Base-by-base conservation (phyloP, 2,113 vertebrate genomes). In the Ameiurus melas region DNA sequence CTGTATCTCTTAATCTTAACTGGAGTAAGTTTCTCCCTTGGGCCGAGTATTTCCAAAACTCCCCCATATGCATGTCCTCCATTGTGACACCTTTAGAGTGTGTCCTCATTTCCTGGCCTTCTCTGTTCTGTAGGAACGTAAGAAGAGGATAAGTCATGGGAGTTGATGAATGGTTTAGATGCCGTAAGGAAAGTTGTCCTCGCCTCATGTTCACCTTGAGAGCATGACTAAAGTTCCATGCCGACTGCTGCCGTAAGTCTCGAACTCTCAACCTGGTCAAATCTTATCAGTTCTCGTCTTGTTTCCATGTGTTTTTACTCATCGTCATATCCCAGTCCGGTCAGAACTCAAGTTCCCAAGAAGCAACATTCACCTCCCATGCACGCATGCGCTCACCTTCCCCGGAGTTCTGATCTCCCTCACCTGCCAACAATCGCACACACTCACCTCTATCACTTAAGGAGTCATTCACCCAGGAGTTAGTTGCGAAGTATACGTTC, bases 81-180 rank as follows among this genome's bases (percentile, higher is more conserved):
- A 82, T 2, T 60, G 80, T 82, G 80, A 39, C 57, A 60, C 20
- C 30, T 60, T 82, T 39, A 82, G 9, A 60, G 57, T 25, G 57
- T 60, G 80, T 53, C 80, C 80, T 82, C 55, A 82, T 82, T 82
- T 82, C 55, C 19, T 57, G 53, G 17, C 30, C 30, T 36, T 58
- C 30, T 57, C 30, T 36, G 8, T 81, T 81, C 78, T 58, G 30
- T 25, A 58, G 30, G 30, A 33, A 58, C 6, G 9, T 16, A 53
- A 79, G 77, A 53, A 53, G n/a, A 30, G 47, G 8, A 14, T 19
- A 53, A n/a, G 47, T 55, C 14, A 19, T 16, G n/a, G 20, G 55
- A 58, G 79, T 58, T 81, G 79, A 82, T 82, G 20, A 82, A 82
- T 82, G 30, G 55, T 82, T 55, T 36, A 14, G 80, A 16, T 25